Percentiles rank a stretch among this genome's conserved stretches.
phyloP scores from a whole-genome alignment of 92 coral and sea anemone genomes.

The Siderastrea siderea region DNA sequence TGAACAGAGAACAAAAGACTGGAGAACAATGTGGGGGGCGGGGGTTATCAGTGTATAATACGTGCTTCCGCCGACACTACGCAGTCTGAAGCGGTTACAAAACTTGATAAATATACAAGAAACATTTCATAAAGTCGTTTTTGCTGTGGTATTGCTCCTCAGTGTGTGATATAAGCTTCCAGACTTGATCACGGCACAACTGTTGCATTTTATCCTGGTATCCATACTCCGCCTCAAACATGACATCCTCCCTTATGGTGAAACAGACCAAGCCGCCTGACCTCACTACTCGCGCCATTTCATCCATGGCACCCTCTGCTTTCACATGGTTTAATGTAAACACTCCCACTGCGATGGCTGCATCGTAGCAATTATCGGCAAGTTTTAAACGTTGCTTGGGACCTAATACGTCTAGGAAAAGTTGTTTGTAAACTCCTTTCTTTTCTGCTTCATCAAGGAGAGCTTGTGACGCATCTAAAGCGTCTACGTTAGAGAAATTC shows the following conservation, averaged over 20 bases:
- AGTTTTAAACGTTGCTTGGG: slow-evolving; percentile 60
- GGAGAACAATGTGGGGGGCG: too few relatives aligned
- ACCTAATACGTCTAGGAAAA: slow-evolving; percentile 58
- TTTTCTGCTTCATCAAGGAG: slow-evolving; percentile 77
- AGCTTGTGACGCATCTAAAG: slow-evolving; percentile 82
- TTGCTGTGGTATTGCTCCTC: slow-evolving; percentile 80
- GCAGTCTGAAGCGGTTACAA: background rate
- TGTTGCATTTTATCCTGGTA: slow-evolving; percentile 86
- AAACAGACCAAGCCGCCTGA: slow-evolving; percentile 93
- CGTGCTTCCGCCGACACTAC: background rate
- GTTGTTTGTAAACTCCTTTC: slow-evolving; percentile 77
- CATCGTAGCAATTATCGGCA: slow-evolving; percentile 78
- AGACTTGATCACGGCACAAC: slow-evolving; percentile 67
- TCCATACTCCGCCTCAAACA: slow-evolving; percentile 77
- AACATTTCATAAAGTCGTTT: slow-evolving; percentile 69
- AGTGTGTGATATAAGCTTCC: slow-evolving; percentile 81
- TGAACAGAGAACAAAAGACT: too few relatives aligned
- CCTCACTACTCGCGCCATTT: slow-evolving; percentile 91
- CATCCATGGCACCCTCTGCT: slow-evolving; percentile 96
- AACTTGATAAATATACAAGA: slow-evolving; percentile 83
- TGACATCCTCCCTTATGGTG: slow-evolving; percentile 87
- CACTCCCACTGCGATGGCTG: slow-evolving; percentile 87
- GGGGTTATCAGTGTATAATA: too few relatives aligned
- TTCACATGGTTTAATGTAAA: slow-evolving; percentile 85
- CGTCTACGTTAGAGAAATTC: slow-evolving; percentile 85